Evolutionary conservation across 2,888 invertebrate species (phyloP).

Genomic region (Helicoverpa assulta): DNA sequence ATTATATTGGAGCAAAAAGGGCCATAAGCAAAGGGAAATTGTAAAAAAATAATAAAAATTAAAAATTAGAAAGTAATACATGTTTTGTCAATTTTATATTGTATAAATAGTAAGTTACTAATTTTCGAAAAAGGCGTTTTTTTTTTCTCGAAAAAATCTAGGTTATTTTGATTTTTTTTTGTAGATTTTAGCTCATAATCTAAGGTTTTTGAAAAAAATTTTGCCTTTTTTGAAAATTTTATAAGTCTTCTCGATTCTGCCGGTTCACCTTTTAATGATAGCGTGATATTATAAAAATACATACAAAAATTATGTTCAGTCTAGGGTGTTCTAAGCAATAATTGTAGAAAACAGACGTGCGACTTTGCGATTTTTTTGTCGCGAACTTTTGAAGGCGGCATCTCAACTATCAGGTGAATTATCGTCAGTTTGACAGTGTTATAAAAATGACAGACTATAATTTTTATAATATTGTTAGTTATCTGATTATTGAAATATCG

Average conservation of each 20-base stretch:
- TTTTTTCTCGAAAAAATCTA: background rate
- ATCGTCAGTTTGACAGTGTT: too few species aligned
- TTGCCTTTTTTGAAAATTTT: too few species aligned
- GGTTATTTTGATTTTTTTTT: too few species aligned
- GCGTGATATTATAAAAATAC: too few species aligned
- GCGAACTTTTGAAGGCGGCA: background rate
- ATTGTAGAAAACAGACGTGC: conserved; percentile 19
- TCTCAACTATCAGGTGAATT: background rate
- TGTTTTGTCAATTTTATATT: conserved; percentile 29
- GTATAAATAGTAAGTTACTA: background rate
- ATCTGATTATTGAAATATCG: too few species aligned
- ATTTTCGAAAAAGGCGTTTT: background rate
- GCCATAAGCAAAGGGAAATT: conserved; percentile 38
- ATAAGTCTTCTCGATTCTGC: background rate
- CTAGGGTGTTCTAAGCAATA: conserved; percentile 24
- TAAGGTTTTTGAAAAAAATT: too few species aligned
- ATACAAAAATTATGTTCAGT: background rate
- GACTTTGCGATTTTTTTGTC: conserved; percentile 11
- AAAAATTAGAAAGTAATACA: conserved; percentile 13
- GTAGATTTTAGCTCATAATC: background rate
- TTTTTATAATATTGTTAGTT: too few species aligned
- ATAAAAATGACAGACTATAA: too few species aligned
- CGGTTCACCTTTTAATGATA: too few species aligned
- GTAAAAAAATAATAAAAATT: conserved; percentile 47
- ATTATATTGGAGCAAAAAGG: conserved; percentile 33